Base-by-base conservation (phyloP, 2,113 vertebrate species). In the Carettochelys insculpta region DNA sequence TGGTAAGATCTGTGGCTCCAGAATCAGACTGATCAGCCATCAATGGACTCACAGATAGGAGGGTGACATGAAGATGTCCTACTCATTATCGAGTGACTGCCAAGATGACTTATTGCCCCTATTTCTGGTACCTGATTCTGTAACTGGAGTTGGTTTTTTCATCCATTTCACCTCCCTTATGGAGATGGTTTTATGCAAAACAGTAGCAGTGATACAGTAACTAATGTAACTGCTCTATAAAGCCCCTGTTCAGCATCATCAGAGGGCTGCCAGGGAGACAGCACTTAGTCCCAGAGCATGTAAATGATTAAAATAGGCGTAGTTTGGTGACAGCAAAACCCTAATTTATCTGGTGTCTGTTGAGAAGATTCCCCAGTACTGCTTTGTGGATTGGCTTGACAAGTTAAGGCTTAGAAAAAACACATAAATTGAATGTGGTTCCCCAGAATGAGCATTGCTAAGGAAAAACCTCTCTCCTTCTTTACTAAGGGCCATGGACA, bases 81-180 rank as follows among this genome's bases (percentile, higher is more conserved):
- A n/a, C n/a, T n/a, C n/a, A n/a, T n/a, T n/a, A n/a, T n/a, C n/a
- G n/a, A n/a, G n/a, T n/a, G n/a, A n/a, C n/a, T n/a, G n/a, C n/a
- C n/a, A n/a, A n/a, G n/a, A n/a, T n/a, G 38, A 22, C 58, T 68
- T 24, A 29, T 48, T 12, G 58, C 43, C 4, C 17, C 45, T 12
- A 0, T 25, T 41, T 34, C 61, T 65, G 19, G 61, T 68, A 68
- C 25, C 65, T 61, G 65, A 8, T 16, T 27, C 6, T 0, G 3
- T 25, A 41, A 24, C 41, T 43, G 9, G 25, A 43, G 12, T 10
- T 29, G 8, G 34, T 8, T 24, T 73, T 73, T 41, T 47, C 1
- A 6, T 4, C 53, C 3, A 29, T 12, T n/a, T 38, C 9, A 4
- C 16, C 61, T 5, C 17, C 29, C 56, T 3, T 0, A 1, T 8